These are phyloP conservation scores for Phoenicopterus ruber DNA, from an alignment of 2,113 vertebrate genomes.

Conservation along the genomic window DNA sequence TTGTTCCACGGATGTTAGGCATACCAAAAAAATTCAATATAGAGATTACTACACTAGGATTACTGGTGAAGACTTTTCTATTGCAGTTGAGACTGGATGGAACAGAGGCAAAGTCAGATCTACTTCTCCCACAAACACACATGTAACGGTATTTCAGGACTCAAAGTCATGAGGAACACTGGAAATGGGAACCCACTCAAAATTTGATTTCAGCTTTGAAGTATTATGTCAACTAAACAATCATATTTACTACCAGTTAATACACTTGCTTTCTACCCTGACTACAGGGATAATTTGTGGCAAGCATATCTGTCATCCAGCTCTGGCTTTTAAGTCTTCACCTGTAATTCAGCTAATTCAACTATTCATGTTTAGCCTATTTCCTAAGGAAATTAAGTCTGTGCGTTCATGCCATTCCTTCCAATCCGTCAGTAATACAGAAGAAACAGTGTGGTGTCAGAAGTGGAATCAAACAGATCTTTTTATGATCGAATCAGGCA, in stretches of 20 bases:
- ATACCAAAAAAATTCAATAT: background rate
- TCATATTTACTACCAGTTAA: background rate
- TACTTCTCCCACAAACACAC: background rate
- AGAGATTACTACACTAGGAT: background rate
- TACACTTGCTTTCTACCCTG: background rate
- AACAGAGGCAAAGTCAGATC: background rate
- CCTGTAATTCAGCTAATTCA: background rate
- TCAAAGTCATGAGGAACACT: background rate
- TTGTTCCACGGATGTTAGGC: background rate
- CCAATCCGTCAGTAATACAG: background rate
- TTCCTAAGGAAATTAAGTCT: background rate
- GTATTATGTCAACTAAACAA: background rate
- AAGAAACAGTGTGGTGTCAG: background rate
- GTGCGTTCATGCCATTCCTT: background rate
- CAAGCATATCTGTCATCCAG: background rate
- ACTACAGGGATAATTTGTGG: background rate
- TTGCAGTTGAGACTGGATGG: background rate
- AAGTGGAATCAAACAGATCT: background rate
- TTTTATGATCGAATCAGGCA: background rate
- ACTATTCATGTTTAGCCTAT: background rate
- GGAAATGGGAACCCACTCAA: background rate
- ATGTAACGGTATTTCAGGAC: background rate
- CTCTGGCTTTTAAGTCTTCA: background rate
- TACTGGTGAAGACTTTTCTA: background rate
- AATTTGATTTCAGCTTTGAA: background rate